A percentile compares a stretch with the other conserved stretches of the same genome.
phyloP scores from a whole-genome alignment of 2,888 invertebrate genomes.

The Trichogramma dendrolimi region DNA sequence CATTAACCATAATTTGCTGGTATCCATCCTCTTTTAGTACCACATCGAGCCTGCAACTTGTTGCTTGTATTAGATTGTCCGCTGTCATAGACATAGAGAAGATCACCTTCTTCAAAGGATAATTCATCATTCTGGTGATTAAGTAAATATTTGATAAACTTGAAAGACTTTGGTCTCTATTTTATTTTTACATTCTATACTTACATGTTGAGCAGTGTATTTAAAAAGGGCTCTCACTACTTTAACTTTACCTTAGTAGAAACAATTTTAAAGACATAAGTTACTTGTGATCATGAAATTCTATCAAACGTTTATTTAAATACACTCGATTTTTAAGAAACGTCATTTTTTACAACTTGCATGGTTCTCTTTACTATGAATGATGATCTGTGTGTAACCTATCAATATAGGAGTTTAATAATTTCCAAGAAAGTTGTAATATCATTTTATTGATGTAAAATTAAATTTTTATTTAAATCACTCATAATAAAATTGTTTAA shows the following conservation, averaged over 20 bases:
- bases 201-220: slow-evolving; percentile 58
- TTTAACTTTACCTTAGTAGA: slow-evolving; percentile 54
- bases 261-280: background rate
- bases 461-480: background rate
- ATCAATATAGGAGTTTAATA: background rate
- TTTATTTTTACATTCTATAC: slow-evolving; percentile 29
- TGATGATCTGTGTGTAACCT: too few species aligned
- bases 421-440: background rate
- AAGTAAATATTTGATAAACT: slow-evolving; percentile 2
- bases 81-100: slow-evolving; percentile 57
- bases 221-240: slow-evolving; percentile 58
- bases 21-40: slow-evolving; percentile 56
- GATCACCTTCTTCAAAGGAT: slow-evolving; percentile 63
- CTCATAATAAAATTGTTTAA: slow-evolving; percentile 1
- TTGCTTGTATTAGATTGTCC: slow-evolving; percentile 50
- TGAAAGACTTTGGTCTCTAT: background rate
- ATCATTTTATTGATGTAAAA: background rate
- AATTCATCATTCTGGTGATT: slow-evolving; percentile 57
- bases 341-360: too few species aligned
- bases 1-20: slow-evolving; percentile 60
- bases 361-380: too few species aligned
- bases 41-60: slow-evolving; percentile 59
- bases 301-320: too few species aligned
- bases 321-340: too few species aligned
- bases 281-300: too few species aligned